Base-by-base conservation (phyloP, 1,140 invertebrate species). In the Odontomachus brunneus region DNA sequence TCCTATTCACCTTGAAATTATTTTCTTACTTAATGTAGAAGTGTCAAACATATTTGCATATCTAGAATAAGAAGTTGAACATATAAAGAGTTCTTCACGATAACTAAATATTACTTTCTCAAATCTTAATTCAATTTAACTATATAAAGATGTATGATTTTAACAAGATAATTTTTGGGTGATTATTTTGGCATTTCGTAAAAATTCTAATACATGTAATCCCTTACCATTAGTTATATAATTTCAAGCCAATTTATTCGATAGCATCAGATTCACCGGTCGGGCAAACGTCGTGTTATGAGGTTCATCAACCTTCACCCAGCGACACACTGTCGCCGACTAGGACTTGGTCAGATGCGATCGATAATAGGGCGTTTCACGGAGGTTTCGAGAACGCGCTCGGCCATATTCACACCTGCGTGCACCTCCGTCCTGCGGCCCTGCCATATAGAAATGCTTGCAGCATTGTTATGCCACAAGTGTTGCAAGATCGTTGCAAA, bases 281-380 rank as follows among this genome's bases (percentile, higher is more conserved):
- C n/a, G 33, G 29, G 29, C 24, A 19, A 29, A 48, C 19, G 55
- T 71, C 29, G 22, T 9, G 44, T 22, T 29, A 66, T 60, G 49
- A 26, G 55, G 60, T 83, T 78, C 62, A 76, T 73, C 71, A 83
- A 83, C 81, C 81, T 83, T 83, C 69, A 74, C 55, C 44, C 19
- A 65, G 65, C 67, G 67, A 86, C 38, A 80, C 67, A 71, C 72
- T 84, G 60, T 71, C 24, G 19, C 49, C 29, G 11, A n/a, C 62
- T 71, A 57, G 48, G 55, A 57, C 71, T 48, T 75, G 63, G 59
- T 73, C 57, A 53, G 33, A 72, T 22, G n/a, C 49, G 84, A 87
- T 88, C 82, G 49, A 88, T 88, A 88, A 48, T 51, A 22, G 66
- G 63, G 69, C 57, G 71, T 65, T 71, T 67, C 85, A 48, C 26